A percentile compares a stretch with the other conserved stretches of the same genome.
Conservation (phyloP, 2,797 vertebrate species). For the Synanceia verrucosa region DNA sequence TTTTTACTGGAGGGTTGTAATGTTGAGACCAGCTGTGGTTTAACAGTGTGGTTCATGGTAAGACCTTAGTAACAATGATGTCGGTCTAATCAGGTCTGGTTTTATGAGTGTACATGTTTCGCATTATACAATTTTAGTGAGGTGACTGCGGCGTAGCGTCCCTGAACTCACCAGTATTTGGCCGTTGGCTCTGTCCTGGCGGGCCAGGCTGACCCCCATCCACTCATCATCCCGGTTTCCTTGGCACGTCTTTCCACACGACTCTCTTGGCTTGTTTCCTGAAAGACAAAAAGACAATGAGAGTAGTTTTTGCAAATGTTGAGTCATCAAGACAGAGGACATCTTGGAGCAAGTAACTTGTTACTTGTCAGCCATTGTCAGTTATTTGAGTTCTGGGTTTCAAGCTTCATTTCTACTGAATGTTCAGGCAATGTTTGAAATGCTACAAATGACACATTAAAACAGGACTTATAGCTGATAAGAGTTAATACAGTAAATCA, state of each 20-base stretch:
- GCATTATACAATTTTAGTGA: conserved; percentile 47
- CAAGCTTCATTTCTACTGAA: conserved; percentile 24
- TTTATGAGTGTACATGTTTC: conserved; percentile 58
- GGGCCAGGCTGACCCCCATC: conserved; percentile 98
- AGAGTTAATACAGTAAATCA: background rate
- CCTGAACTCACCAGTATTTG: conserved; percentile 90
- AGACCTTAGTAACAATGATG: conserved; percentile 71
- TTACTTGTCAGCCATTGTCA: conserved; percentile 20
- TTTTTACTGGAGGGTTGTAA: conserved; percentile 33
- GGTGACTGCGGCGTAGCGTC: conserved; percentile 1
- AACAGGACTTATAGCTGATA: background rate
- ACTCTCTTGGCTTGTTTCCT: conserved; percentile 88
- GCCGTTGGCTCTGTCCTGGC: conserved; percentile 89
- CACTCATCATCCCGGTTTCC: conserved; percentile 95
- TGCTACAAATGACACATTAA: background rate
- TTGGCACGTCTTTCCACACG: conserved; percentile 96
- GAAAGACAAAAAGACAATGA: conserved; percentile 72
- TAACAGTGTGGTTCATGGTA: conserved; percentile 56
- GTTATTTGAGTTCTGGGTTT: conserved; percentile 14
- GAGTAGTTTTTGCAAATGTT: conserved; percentile 51
- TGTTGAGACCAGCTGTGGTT: conserved; percentile 67
- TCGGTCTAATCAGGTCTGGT: conserved; percentile 47
- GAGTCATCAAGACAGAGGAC: conserved; percentile 53
- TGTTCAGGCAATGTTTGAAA: conserved; percentile 9
- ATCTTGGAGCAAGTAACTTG: conserved; percentile 24